Evolutionary conservation across 2,797 vertebrate genomes (phyloP).

Genomic region (Lindbergichthys nudifrons): DNA sequence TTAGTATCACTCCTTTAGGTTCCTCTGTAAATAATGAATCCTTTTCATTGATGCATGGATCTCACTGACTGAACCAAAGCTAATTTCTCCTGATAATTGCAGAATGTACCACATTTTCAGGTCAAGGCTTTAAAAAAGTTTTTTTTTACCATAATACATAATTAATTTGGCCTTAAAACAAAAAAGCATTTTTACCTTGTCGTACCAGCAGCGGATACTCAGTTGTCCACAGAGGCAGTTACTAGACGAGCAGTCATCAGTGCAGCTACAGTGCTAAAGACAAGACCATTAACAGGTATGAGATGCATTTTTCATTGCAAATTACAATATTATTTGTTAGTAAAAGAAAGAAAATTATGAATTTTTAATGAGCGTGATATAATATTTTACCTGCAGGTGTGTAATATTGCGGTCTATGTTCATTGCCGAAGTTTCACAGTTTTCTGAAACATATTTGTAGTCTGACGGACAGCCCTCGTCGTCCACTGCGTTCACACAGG

Average conservation of each 20-base stretch:
- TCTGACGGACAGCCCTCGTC: conserved; percentile 92
- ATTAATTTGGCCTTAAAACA: neutral
- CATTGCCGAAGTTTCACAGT: conserved; percentile 96
- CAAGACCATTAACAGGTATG: neutral
- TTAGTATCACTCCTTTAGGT: neutral
- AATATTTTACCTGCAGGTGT: conserved; percentile 86
- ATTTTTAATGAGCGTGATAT: fast-evolving
- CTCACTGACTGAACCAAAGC: conserved; percentile 1
- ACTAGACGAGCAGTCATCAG: conserved; percentile 93
- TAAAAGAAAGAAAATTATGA: neutral
- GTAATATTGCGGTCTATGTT: conserved; percentile 97
- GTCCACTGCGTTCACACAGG: conserved; percentile 93
- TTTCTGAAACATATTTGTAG: conserved; percentile 95
- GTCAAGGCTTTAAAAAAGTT: neutral
- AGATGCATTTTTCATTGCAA: neutral
- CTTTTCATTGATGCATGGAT: neutral
- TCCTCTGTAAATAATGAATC: neutral
- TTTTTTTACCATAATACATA: neutral
- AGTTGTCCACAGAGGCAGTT: conserved; percentile 96
- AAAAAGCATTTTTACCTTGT: conserved; percentile 87
- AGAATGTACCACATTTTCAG: neutral
- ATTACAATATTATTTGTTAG: neutral
- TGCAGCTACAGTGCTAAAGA: conserved; percentile 90
- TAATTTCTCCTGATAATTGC: neutral
- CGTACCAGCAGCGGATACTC: conserved; percentile 97